Evolutionary conservation across 2,888 invertebrate species (phyloP), one percentile per base, ranked within the genome.

Genomic region (Caenorhabditis sp.): DNA sequence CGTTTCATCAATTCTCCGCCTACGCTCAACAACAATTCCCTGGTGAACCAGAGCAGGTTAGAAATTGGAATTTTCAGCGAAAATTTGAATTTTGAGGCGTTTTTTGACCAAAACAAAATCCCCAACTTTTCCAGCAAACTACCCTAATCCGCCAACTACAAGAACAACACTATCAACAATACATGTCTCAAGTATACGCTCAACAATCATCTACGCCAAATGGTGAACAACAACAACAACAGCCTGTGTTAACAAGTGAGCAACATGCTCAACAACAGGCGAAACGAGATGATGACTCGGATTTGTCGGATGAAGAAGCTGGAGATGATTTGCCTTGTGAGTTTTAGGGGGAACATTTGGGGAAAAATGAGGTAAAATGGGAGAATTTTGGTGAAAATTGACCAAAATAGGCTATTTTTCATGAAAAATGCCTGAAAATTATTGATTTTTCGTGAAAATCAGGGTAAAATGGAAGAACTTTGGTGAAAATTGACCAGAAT

Each of bases 151-250:
- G 93, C 66, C 97, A 97, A 88, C 90, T 99, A 57, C 99, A 99
- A 89, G 97, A 97, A 84, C 96, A 99, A 87, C 99, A 99, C 89
- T 99, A 96, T 88, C 95, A 96, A 88, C 97, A 97, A 88, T 99
- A 99, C 89, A 95, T 99, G 92, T 94, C 96, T 85, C 97, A 97
- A 73, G 79, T 83, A 17, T 90, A 89, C 81, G 89, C 89, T 86
- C 88, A 89, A 73, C 89, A 89, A 77, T 88, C 89, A 5, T 89
- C 89, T 77, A 88, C 71, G 14, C 64, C 57, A 14, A 74, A 68
- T 49, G 68, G 72, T 10, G 66, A 69, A 36, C 14, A 49, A 23
- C 50, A 50, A 50, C 4, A n/a, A n/a, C n/a, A n/a, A n/a, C n/a
- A n/a, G n/a, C n/a, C n/a, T n/a, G n/a, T n/a, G n/a, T n/a, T 67